Percentiles rank a stretch among this genome's conserved stretches.
phyloP scores from a whole-genome alignment of 2,113 vertebrate genomes.

The Gnathonemus echidnorhynchus region DNA sequence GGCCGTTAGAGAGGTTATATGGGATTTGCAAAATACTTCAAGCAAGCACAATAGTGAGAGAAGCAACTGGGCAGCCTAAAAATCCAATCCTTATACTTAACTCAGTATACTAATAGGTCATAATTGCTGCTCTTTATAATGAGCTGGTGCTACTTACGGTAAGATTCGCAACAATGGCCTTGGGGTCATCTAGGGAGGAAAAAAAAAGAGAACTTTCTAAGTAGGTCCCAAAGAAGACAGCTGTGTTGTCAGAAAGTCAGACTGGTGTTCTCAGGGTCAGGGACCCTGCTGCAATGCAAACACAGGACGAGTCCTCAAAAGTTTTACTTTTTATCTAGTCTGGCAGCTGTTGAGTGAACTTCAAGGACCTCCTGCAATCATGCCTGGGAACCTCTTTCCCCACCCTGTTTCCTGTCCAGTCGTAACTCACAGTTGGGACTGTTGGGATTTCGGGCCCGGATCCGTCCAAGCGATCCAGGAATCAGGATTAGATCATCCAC shows the following conservation, averaged over 20 bases:
- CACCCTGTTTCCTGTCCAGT: not conserved
- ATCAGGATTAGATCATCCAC: constrained; percentile 81
- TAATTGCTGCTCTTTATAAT: not conserved
- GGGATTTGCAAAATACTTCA: not conserved
- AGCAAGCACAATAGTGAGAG: not conserved
- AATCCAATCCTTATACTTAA: not conserved
- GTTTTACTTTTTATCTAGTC: constrained; percentile 1
- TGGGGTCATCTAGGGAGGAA: constrained; percentile 76
- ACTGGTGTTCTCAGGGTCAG: not conserved
- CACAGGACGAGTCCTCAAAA: not conserved
- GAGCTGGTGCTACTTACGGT: constrained; percentile 69
- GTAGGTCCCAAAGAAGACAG: not conserved
- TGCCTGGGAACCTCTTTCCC: not conserved
- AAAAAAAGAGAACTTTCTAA: not conserved
- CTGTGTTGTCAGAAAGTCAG: not conserved
- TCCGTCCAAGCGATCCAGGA: constrained; percentile 82
- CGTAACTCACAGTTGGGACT: constrained; percentile 69
- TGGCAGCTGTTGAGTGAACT: constrained; percentile 5
- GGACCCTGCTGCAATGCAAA: not conserved
- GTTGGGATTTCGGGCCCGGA: constrained; percentile 74
- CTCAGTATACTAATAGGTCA: not conserved
- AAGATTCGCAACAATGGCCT: constrained; percentile 83
- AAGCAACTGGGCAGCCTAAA: not conserved
- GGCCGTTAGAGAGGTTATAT: not conserved
- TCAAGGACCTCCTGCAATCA: constrained; percentile 11